A percentile compares a stretch with the other conserved stretches of the same genome.
Conservation (phyloP, 2,888 invertebrate genomes). For the Rhabditoides inermis region DNA sequence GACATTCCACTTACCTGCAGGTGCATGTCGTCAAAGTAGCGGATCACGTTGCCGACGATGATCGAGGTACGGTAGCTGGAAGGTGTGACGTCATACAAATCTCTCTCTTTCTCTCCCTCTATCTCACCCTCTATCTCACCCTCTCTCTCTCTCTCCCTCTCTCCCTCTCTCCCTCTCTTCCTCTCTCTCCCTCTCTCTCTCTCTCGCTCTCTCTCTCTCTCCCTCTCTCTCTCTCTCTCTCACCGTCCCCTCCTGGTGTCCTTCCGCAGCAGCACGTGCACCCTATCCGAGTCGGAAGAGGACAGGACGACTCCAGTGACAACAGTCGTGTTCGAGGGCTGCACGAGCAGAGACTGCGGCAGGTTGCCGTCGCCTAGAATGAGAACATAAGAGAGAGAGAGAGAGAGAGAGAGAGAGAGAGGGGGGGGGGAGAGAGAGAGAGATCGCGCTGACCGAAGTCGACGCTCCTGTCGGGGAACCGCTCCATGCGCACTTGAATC, state of each 20-base stretch:
- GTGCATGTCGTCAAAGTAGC: slow-evolving; percentile 47
- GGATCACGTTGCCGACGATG: slow-evolving; percentile 40
- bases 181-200: no score
- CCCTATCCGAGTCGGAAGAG: slow-evolving; percentile 33
- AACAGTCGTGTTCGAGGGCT: slow-evolving; percentile 42
- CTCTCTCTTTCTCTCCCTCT: no score
- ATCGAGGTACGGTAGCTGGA: slow-evolving; percentile 47
- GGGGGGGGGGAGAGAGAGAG: neutral
- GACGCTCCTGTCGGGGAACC: slow-evolving; percentile 42
- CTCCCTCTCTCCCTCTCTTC: no score
- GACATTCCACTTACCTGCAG: no score
- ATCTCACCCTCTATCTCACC: slow-evolving; percentile 32
- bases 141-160: no score
- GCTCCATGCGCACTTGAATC: slow-evolving; percentile 40
- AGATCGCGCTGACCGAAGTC: slow-evolving; percentile 29
- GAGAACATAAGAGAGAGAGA: neutral
- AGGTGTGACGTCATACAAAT: no score
- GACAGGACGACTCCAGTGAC: slow-evolving; percentile 44
- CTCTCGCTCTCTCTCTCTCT: no score
- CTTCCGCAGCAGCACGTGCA: slow-evolving; percentile 30
- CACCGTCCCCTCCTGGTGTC: slow-evolving; percentile 45
- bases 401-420: neutral
- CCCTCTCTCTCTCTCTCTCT: no score
- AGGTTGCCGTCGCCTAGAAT: slow-evolving; percentile 24
- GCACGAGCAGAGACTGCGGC: slow-evolving; percentile 38